Conservation (phyloP, 2,797 vertebrate species). For the Harpagifer antarcticus region DNA sequence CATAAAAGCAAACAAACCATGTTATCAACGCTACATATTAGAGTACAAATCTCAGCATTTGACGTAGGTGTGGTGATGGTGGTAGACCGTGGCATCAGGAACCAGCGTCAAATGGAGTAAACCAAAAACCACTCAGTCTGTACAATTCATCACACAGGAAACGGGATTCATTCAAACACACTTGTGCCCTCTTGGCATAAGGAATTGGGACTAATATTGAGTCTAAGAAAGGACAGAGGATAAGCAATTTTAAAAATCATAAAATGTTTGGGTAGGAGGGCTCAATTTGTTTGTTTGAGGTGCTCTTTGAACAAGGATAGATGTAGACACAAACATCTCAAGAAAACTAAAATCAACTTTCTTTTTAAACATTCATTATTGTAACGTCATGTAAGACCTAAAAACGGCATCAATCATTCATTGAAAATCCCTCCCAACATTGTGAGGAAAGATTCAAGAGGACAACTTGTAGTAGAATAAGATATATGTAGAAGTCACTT, state of each 20-base stretch:
- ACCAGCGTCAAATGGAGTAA: not conserved
- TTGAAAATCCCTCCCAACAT: conserved; percentile 18
- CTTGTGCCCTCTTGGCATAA: conserved; percentile 30
- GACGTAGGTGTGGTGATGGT: conserved; percentile 8
- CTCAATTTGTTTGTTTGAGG: too few relatives aligned
- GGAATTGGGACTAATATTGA: conserved; percentile 19
- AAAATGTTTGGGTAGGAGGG: too few relatives aligned
- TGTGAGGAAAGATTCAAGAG: conserved; percentile 1
- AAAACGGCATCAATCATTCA: too few relatives aligned
- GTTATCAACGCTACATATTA: conserved; percentile 30
- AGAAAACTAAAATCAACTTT: too few relatives aligned
- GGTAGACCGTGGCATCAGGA: not conserved
- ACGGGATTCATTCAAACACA: conserved; percentile 39
- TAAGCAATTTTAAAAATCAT: conserved; percentile 8
- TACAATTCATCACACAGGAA: conserved; percentile 30
- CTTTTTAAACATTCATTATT: too few relatives aligned
- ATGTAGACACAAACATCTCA: too few relatives aligned
- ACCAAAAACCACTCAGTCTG: conserved; percentile 22
- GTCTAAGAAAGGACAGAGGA: conserved; percentile 40
- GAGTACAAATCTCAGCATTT: conserved; percentile 37
- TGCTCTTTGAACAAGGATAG: too few relatives aligned
- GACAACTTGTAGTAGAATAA: not conserved
- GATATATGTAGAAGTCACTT: conserved; percentile 2
- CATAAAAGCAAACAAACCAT: conserved; percentile 49
- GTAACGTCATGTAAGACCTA: too few relatives aligned